These are phyloP conservation scores for Rhynchophorus ferrugineus DNA, from an alignment of 1,140 invertebrate genomes.

Conservation along the genomic window DNA sequence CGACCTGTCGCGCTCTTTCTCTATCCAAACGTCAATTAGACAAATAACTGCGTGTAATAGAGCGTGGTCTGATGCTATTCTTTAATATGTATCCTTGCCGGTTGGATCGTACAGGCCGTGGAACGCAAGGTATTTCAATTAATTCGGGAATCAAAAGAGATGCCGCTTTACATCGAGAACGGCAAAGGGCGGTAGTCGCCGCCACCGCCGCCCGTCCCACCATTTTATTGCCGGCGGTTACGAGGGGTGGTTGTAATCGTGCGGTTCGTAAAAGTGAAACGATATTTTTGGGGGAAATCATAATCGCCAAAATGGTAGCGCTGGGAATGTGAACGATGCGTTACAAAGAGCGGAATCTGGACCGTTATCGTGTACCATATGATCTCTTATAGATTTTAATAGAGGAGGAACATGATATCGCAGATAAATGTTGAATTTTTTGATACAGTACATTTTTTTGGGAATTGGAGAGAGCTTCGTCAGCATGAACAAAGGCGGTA, in stretches of 20 bases:
- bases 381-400: no score
- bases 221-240: not conserved
- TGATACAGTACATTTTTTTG: no score
- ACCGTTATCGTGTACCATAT: no score
- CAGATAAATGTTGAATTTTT: no score
- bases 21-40: conserved; percentile 1
- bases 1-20: no score
- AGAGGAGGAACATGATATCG: no score
- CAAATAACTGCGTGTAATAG: conserved; percentile 3
- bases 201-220: not conserved
- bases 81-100: conserved; percentile 4
- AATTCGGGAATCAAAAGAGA: conserved; percentile 41
- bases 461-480: no score
- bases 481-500: no score
- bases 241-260: not conserved
- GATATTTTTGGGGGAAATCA: not conserved
- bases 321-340: conserved; percentile 21
- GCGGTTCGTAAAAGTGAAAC: not conserved
- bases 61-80: conserved; percentile 3
- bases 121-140: conserved; percentile 41
- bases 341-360: no score
- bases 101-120: conserved; percentile 22
- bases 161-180: conserved; percentile 16
- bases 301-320: conserved; percentile 4
- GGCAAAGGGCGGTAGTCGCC: not conserved